Percentiles rank a stretch among this genome's conserved stretches.
These are phyloP conservation scores for Megaceryle maxima DNA, from an alignment of 2,113 vertebrate species.

Conservation along the genomic window DNA sequence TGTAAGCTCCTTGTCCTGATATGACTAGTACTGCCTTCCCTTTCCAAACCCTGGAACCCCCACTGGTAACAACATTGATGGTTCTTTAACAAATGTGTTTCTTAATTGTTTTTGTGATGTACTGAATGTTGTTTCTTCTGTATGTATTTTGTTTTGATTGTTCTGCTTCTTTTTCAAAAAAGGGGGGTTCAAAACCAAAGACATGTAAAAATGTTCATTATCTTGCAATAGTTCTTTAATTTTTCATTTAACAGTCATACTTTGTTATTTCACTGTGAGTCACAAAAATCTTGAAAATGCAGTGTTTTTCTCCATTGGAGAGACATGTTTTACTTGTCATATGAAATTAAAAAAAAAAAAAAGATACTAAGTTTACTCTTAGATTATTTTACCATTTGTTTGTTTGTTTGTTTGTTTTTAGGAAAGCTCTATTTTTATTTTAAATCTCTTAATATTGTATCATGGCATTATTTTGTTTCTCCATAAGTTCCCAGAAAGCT, in stretches of 20 bases:
- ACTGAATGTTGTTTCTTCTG: conserved; percentile 67
- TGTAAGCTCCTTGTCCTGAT: conserved; percentile 47
- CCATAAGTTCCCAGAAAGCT: background rate
- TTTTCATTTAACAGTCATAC: conserved; percentile 13
- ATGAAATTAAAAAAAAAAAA: background rate
- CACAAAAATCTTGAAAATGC: conserved; percentile 63
- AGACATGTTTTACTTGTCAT: background rate
- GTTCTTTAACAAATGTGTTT: conserved; percentile 63
- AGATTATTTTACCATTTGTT: background rate
- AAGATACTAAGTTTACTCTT: background rate
- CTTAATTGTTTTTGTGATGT: conserved; percentile 65
- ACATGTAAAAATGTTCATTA: background rate
- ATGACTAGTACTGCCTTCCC: conserved; percentile 46
- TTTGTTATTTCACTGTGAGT: background rate
- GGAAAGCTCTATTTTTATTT: background rate
- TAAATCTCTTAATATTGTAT: background rate
- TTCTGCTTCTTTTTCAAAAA: conserved; percentile 42
- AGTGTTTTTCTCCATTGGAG: background rate
- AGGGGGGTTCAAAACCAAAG: conserved; percentile 27
- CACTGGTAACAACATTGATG: conserved; percentile 63
- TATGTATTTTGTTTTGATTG: conserved; percentile 55
- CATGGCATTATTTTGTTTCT: background rate
- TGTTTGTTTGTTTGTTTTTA: background rate
- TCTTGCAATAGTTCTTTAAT: background rate
- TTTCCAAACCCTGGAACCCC: conserved; percentile 52